Evolutionary conservation across 2,113 vertebrate genomes (phyloP), one percentile per base, ranked within the genome.

Genomic region (Ranitomeya variabilis): DNA sequence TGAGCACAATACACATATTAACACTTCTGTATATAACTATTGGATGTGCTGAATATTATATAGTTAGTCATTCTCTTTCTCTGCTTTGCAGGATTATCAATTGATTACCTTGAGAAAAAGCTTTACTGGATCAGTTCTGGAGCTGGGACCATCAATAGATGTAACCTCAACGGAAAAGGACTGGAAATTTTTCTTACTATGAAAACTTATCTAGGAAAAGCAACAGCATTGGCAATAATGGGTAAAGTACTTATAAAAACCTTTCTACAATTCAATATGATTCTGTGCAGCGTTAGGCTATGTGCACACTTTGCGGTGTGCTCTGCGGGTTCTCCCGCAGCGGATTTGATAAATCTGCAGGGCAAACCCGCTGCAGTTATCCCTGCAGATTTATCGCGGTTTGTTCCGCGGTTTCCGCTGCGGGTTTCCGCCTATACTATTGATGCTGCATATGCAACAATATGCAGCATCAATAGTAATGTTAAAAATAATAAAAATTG

Each of bases 91-190:
- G 97, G 98, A 15, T 93, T 99, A 89, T 97, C 97, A 6, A 97
- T 99, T 2, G 97, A 99, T 92, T 99, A 95, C 92, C 93, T 96
- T 0, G 95, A 95, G 59, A 95, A 94, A 92, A 97, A 96, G 66
- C 93, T 99, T 9, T 99, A 99, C 93, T 99, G 98, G 98, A 96
- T 99, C 95, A 99, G 97, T 92, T 98, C 98, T 8, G 96, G 96
- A 76, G 97, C 97, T 0, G 92, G 96, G 92, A 97, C 97, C 86
- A 96, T 99, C 91, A 98, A 94, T 90, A 94, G 94, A 74, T 99
- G 97, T 90, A 95, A 95, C 91, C 90, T 99, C 92, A 95, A 98
- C 0, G 98, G 98, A 80, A 96, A 93, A 0, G 94, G 91, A 15
- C 92, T 96, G 62, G 97, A 98, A 92, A 89, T 96, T 85, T 91